Evolutionary conservation across 2,888 invertebrate species (phyloP), one percentile per base, ranked within the genome.

Genomic region (Cephus pygmeus): DNA sequence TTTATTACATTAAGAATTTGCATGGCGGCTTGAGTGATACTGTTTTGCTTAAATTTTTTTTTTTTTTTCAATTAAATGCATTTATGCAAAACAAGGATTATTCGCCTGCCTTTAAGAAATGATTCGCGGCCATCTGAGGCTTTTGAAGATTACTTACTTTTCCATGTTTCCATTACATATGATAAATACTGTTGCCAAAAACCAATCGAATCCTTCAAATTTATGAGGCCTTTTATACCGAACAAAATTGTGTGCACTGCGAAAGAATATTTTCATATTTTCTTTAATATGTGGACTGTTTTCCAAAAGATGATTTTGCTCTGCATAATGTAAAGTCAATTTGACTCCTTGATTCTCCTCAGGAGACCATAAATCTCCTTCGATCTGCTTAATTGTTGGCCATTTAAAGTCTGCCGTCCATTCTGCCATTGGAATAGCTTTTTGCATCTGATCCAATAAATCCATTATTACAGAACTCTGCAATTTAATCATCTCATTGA

Each of bases 101-200:
- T 56, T 15, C 9, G 56, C 6, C 56, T 56, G 56, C 2, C 23
- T 23, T 23, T 56, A 56, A 74, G 36, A 56, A 69, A 40, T 73
- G 84, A 89, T 87, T 91, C 91, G 90, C 91, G 84, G 83, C 87
- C 89, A 84, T 69, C 91, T 91, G 91, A 91, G 89, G 88, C 87
- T 76, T 77, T 74, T 73, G 75, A 77, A 23, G 73, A 76, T 12
- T 77, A 83, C 86, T 79, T 82, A 91, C 91, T 83, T 88, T 9
- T 88, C 84, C 12, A 90, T 34, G 75, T 89, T 79, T 69, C 90
- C 90, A 77, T 85, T 79, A 75, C 91, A 91, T 69, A 90, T 85
- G 34, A 91, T 83, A 75, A 91, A 91, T 4, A 91, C 81, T n/a
- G 90, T 90, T 15, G 89, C 85, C 31, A 91, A 80, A 79, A 91